Evolutionary conservation across 1,140 invertebrate genomes (phyloP).

Genomic region (Pseudomyrmex flavicornis): DNA sequence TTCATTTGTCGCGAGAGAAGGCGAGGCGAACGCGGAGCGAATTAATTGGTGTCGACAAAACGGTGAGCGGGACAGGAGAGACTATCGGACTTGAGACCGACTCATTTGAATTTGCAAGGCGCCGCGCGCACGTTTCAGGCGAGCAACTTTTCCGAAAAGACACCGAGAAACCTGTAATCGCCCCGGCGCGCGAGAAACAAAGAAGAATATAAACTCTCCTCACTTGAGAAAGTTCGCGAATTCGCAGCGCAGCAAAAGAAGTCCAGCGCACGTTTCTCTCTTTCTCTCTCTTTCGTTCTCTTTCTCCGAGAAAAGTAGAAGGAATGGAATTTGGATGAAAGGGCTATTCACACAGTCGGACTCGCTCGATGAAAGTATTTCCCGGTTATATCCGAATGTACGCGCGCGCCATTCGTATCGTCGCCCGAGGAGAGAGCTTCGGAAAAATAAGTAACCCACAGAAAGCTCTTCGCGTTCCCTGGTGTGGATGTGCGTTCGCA

Average conservation of each 20-base stretch:
- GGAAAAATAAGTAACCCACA: constrained; percentile 57
- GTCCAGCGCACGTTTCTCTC: background rate
- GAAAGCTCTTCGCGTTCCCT: constrained; percentile 1
- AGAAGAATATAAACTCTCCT: constrained; percentile 31
- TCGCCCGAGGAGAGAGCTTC: background rate
- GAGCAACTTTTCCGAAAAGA: constrained; percentile 37
- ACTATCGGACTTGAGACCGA: background rate
- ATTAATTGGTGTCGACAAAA: background rate
- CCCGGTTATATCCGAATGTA: constrained; percentile 19
- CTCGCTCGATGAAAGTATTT: background rate
- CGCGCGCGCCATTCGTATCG: constrained; percentile 2
- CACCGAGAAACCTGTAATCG: background rate
- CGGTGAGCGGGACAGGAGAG: background rate
- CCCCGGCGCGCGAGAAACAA: background rate
- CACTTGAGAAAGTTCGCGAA: constrained; percentile 26
- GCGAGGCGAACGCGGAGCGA: background rate
- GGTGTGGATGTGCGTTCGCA: constrained; percentile 54
- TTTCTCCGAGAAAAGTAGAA: constrained; percentile 13
- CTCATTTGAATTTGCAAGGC: constrained; percentile 43
- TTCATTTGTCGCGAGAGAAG: constrained; percentile 10
- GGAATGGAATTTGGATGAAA: constrained; percentile 32
- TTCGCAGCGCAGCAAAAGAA: background rate
- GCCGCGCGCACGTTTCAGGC: background rate
- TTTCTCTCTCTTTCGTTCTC: background rate
- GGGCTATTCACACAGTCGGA: background rate